These are phyloP conservation scores for Gallinago solitaria DNA, from an alignment of 2,797 vertebrate genomes.

Conservation along the genomic window DNA sequence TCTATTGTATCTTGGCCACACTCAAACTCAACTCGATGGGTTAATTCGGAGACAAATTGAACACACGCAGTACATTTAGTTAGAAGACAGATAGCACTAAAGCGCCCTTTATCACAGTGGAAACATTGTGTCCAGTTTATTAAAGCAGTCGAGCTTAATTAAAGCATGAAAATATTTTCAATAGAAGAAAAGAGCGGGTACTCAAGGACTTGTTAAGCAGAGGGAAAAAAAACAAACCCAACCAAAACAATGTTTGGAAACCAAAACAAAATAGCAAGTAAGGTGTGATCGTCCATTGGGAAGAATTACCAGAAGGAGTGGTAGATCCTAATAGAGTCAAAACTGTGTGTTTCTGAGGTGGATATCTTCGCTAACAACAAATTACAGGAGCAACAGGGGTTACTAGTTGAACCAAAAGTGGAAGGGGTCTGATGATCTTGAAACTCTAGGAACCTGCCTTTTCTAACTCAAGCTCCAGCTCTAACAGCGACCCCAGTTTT, in stretches of 20 bases:
- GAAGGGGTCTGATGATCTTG: neutral
- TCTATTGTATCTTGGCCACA: slow-evolving; percentile 25
- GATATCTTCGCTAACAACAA: neutral
- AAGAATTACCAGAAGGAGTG: neutral
- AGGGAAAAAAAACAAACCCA: neutral
- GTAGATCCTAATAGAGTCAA: neutral
- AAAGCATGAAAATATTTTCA: neutral
- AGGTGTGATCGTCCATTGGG: neutral
- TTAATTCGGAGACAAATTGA: slow-evolving; percentile 35
- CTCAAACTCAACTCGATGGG: neutral
- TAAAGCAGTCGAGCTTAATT: neutral
- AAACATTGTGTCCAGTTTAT: neutral
- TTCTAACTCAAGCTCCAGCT: neutral
- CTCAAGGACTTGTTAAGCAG: neutral
- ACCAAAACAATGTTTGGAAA: neutral
- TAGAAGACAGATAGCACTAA: slow-evolving; percentile 28
- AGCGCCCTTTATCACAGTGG: neutral
- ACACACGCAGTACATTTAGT: neutral
- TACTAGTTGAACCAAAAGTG: neutral
- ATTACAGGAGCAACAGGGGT: neutral
- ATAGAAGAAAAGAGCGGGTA: neutral
- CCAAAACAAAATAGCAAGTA: neutral
- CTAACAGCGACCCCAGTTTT: neutral
- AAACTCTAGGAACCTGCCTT: neutral
- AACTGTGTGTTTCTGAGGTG: neutral